Base-by-base conservation (phyloP, 2,113 vertebrate genomes). In the Esox niger region DNA sequence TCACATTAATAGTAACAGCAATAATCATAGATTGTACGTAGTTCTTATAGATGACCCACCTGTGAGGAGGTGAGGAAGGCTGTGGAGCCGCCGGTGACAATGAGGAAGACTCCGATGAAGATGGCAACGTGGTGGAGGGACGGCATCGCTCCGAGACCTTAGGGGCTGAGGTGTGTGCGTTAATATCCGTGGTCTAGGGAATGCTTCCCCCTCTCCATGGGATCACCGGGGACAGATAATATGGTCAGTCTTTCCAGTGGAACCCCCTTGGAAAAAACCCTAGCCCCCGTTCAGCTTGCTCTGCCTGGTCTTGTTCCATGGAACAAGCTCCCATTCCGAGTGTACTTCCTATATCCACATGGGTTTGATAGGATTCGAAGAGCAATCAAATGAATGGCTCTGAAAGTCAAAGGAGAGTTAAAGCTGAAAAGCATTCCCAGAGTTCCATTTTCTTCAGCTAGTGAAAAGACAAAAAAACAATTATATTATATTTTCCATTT, bases 41-140 rank as follows among this genome's bases (percentile, higher is more conserved):
- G 13, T 15, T 43, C 38, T 43, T 43, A n/a, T 17, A 43, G 13
- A 17, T 10, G 13, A 43, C 38, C 38, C 38, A 43, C 38, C 15
- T 43, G 89, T 73, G 54, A 77, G 3, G 88, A 88, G 66, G 84
- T 74, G 75, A 93, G 73, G 75, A 93, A 93, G 70, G 91, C 91
- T 56, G 91, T 91, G 65, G 91, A 85, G 68, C 91, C 90, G 54
- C 91, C 91, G 3, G 91, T 91, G 66, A 89, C 89, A 33, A 93
- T 93, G 70, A 91, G 89, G 80, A 91, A 90, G 73, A 89, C 86
- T 70, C 91, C 91, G 13, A 91, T 68, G 64, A 93, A 89, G 73
- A 93, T 91, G 70, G 91, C 87, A 73, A 88, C 90, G 54, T 93
- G 90, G 70, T 93, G 90, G 66, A 93, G 77, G 52, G 90, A 91